phyloP scores from a whole-genome alignment of 2,888 invertebrate species.

The Cantharis lateralis region DNA sequence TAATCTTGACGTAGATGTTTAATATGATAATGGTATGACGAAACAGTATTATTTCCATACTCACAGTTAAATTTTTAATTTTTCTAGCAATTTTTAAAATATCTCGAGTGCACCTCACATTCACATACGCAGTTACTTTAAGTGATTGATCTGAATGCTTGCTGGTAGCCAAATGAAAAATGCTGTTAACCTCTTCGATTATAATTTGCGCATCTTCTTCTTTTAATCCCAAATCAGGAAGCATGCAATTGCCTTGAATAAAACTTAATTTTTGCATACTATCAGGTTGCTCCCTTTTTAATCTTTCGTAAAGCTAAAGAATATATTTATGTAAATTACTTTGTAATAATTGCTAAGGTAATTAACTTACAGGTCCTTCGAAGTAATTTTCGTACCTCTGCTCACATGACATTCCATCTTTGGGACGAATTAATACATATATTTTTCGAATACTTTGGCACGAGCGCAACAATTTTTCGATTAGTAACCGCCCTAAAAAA shows the following conservation, averaged over 20 bases:
- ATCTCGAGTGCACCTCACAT: constrained; percentile 68
- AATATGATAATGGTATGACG: neutral
- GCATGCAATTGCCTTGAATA: constrained; percentile 61
- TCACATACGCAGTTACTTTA: constrained; percentile 68
- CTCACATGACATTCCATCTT: constrained; percentile 43
- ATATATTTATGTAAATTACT: constrained; percentile 41
- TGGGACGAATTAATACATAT: constrained; percentile 46
- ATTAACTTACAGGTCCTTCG: constrained; percentile 61
- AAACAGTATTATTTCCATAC: neutral
- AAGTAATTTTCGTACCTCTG: constrained; percentile 60
- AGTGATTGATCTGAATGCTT: constrained; percentile 76
- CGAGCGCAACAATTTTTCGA: constrained; percentile 47
- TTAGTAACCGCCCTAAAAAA: constrained; percentile 47
- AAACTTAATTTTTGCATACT: constrained; percentile 61
- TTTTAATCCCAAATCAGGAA: constrained; percentile 60
- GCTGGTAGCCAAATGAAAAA: constrained; percentile 80
- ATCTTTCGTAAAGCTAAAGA: constrained; percentile 56
- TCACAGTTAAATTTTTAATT: constrained; percentile 68
- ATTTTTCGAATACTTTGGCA: constrained; percentile 49
- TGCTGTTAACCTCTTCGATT: constrained; percentile 62
- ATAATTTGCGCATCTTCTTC: constrained; percentile 57
- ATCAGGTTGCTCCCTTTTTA: constrained; percentile 59
- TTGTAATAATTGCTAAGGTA: constrained; percentile 38
- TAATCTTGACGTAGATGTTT: neutral
- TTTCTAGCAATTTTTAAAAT: constrained; percentile 68